Percentiles rank a stretch among this genome's conserved stretches.
These are phyloP conservation scores for Chrosomus eos DNA, from an alignment of 2,797 vertebrate genomes.

Conservation along the genomic window DNA sequence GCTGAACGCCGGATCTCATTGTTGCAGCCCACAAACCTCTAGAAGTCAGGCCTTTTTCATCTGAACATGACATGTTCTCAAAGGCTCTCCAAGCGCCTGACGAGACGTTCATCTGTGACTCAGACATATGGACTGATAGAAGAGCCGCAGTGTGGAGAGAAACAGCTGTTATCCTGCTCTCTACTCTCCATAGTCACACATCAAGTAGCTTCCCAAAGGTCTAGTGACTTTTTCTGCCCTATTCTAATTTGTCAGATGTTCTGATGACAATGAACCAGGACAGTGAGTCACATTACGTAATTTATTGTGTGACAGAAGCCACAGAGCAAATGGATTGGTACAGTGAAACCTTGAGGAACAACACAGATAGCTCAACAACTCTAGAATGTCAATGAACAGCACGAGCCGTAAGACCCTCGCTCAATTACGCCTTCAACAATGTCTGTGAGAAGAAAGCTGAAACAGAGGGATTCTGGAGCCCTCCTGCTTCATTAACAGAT, in stretches of 20 bases:
- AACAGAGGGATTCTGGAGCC: not conserved
- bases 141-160: not conserved
- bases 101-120: not conserved
- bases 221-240: not conserved
- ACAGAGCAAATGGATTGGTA: not conserved
- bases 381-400: constrained; percentile 7
- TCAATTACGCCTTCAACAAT: constrained; percentile 31
- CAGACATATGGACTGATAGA: not conserved
- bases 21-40: not conserved
- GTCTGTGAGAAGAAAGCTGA: not conserved
- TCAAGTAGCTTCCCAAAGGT: not conserved
- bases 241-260: not conserved
- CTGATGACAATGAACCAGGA: not conserved
- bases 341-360: not conserved
- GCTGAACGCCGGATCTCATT: not conserved
- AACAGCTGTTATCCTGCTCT: not conserved
- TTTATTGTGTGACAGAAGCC: not conserved
- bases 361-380: not conserved
- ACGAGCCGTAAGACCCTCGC: not conserved
- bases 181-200: not conserved
- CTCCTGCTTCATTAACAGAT: not conserved
- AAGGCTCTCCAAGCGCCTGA: not conserved
- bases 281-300: not conserved
- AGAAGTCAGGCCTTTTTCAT: constrained; percentile 16
- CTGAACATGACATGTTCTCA: constrained; percentile 21